phyloP scores from a whole-genome alignment of 2,113 vertebrate genomes.

The Elachura formosa region DNA sequence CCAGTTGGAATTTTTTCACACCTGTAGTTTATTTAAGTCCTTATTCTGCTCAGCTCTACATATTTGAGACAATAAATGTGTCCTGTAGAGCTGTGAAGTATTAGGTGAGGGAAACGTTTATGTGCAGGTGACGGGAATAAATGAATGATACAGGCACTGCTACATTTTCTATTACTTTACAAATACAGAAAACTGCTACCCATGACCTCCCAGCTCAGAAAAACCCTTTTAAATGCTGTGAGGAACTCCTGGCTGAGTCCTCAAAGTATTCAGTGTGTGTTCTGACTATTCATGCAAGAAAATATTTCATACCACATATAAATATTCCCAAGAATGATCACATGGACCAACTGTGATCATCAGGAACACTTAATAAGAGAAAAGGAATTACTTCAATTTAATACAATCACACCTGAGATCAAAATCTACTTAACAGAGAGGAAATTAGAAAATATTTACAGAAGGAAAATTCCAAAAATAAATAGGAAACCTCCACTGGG shows the following conservation, averaged over 20 bases:
- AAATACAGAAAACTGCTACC: background rate
- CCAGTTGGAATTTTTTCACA: conserved; percentile 45
- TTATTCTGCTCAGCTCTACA: background rate
- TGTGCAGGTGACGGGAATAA: background rate
- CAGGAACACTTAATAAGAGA: background rate
- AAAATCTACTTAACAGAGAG: background rate
- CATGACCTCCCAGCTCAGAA: background rate
- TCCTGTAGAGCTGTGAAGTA: conserved; percentile 10
- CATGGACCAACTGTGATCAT: background rate
- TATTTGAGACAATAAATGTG: conserved; percentile 25
- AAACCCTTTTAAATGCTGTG: background rate
- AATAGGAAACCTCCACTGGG: background rate
- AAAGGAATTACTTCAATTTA: background rate
- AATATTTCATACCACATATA: background rate
- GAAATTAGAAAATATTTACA: background rate
- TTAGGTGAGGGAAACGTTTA: conserved; percentile 34
- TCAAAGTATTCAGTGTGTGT: background rate
- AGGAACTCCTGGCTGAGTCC: background rate
- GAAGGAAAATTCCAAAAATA: background rate
- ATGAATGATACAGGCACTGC: background rate
- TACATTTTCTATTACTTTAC: conserved; percentile 1
- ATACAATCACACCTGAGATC: background rate
- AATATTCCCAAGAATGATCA: background rate
- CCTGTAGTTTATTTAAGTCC: conserved; percentile 45
- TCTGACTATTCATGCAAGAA: background rate